Base-by-base conservation (phyloP, 2,888 invertebrate genomes). In the Calameuta pallipes region DNA sequence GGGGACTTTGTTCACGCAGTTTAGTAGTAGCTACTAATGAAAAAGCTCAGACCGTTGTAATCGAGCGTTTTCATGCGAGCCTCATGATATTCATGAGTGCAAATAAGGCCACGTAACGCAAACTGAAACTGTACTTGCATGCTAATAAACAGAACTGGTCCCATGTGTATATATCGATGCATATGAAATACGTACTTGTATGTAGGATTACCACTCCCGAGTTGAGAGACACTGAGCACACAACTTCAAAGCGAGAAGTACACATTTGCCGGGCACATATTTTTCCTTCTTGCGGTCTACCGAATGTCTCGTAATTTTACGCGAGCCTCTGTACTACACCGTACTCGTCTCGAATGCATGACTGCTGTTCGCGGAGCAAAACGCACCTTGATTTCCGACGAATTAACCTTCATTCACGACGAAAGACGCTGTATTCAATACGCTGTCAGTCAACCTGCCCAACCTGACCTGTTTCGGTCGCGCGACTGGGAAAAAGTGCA, bases 141-240 rank as follows among this genome's bases (percentile, higher is more conserved):
- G 84, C 83, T 84, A 85, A 85, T 78, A 78, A 78, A 83, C 78
- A 83, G 75, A 75, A 79, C 81, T 78, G 82, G 80, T 78, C 78
- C 78, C 70, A 34, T n/a, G 75, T 73, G 35, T 68, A 56, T 77
- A 73, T 81, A 78, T 78, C 69, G 76, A 82, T 81, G 81, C 70
- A 68, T 41, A 82, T 79, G 79, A 82, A 13, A 76, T 85, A 85
- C 82, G 71, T 84, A 83, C 87, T 81, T 82, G 81, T 41, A 76
- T 80, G 78, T 79, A 23, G 56, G 69, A 79, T 79, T 78, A 86
- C 84, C 86, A 85, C 87, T 88, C 86, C 86, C 85, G 85, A 83
- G 87, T 89, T 88, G 89, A 89, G 88, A 85, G 87, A 84, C 87
- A 80, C 88, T 88, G 88, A 36, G 79, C 80, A 78, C 75, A 80